Conservation (phyloP, 2,888 invertebrate genomes). For the Phalera bucephala region DNA sequence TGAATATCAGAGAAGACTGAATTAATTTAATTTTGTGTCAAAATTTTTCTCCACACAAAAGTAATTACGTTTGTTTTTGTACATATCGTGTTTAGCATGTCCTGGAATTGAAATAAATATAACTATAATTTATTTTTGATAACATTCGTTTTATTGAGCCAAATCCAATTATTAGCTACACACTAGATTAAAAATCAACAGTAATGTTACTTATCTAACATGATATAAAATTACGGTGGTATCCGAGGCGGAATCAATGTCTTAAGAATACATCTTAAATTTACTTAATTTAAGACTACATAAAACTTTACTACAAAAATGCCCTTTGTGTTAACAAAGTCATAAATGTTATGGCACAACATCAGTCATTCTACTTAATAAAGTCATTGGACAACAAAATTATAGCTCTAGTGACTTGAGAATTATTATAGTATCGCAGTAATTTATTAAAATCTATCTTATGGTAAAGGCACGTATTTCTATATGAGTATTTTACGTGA, state of each 20-base stretch:
- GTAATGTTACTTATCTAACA: slow-evolving; percentile 19
- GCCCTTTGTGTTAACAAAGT: slow-evolving; percentile 1
- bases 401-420: too few relatives aligned
- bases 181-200: slow-evolving; percentile 23
- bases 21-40: slow-evolving; percentile 60
- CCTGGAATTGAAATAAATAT: slow-evolving; percentile 68
- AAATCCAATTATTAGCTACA: slow-evolving; percentile 16
- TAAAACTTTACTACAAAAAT: too few relatives aligned
- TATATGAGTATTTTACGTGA: too few relatives aligned
- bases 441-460: too few relatives aligned
- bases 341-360: not conserved
- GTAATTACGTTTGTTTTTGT: slow-evolving; percentile 51
- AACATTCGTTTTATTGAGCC: slow-evolving; percentile 54
- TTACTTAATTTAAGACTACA: not conserved
- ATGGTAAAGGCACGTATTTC: too few relatives aligned
- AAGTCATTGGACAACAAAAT: too few relatives aligned
- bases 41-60: slow-evolving; percentile 42
- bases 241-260: slow-evolving; percentile 20
- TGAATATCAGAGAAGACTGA: slow-evolving; percentile 76
- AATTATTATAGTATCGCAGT: too few relatives aligned
- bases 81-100: slow-evolving; percentile 47
- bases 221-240: slow-evolving; percentile 33
- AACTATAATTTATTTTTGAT: slow-evolving; percentile 72
- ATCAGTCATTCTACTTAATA: too few relatives aligned
- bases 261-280: not conserved